Base-by-base conservation (phyloP, 2,888 invertebrate genomes). In the Andrena bicolor region DNA sequence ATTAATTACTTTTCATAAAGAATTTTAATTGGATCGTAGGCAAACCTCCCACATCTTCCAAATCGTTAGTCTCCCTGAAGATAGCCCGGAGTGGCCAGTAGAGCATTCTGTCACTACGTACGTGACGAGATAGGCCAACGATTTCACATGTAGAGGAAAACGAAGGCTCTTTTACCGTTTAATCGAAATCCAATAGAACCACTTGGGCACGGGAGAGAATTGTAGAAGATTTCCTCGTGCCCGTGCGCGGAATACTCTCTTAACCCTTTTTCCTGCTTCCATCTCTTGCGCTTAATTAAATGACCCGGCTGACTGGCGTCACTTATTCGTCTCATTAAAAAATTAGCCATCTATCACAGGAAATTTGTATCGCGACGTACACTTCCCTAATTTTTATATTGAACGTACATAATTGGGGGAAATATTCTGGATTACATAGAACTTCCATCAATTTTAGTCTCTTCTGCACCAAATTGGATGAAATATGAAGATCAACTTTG, bases 131-230 rank as follows among this genome's bases (percentile, higher is more conserved):
- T 70, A 61, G 53, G 48, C 53, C 23, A 41, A n/a, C 64, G 68
- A 83, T 77, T 69, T 51, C 72, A 35, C 35, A 73, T 70, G 75
- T n/a, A 64, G 48, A 60, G 56, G 53, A 51, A 74, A 74, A 64
- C 32, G 64, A 49, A n/a, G 48, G 51, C 35, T 73, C 84, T 85
- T 56, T 88, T 83, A 81, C 73, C 77, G 71, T 60, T 70, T 89
- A 90, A 90, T 90, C 80, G 88, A 88, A 89, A 89, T 86, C 83
- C 87, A 76, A 90, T 90, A 87, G 76, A 72, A 76, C 74, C 63
- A 82, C 82, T 83, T 73, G 79, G 63, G 68, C 83, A 76, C 51
- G 10, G 20, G 3, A 7, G 60, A 75, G 58, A 48, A 82, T 75
- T 16, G 49, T 58, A 76, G 71, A 69, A 71, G 71, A 72, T 73